Evolutionary conservation across 1,140 invertebrate genomes (phyloP).

Genomic region (fruit fly (Drosophila melanogaster)): DNA sequence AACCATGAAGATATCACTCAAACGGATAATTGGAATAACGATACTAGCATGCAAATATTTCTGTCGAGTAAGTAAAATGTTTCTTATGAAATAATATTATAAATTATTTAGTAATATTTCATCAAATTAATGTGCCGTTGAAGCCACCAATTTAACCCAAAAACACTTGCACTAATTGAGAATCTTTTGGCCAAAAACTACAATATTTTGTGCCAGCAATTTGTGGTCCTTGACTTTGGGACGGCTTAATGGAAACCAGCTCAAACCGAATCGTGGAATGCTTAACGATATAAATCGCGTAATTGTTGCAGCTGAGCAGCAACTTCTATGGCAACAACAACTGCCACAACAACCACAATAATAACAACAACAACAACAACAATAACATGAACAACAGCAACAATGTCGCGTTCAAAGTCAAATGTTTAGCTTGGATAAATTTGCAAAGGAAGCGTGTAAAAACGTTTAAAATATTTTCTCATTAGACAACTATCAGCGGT

Average conservation of each 20-base stretch:
- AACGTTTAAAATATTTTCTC: slow-evolving; percentile 82
- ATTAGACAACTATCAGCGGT: slow-evolving; percentile 72
- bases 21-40: background rate
- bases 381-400: slow-evolving; percentile 44
- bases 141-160: too few species aligned
- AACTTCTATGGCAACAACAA: slow-evolving; percentile 38
- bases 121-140: too few species aligned
- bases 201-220: slow-evolving; percentile 8
- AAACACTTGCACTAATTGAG: slow-evolving; percentile 1
- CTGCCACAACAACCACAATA: slow-evolving; percentile 16
- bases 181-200: slow-evolving; percentile 9
- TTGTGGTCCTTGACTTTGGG: slow-evolving; percentile 49
- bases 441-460: slow-evolving; percentile 82
- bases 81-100: background rate
- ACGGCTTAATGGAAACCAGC: slow-evolving; percentile 32
- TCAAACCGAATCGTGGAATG: slow-evolving; percentile 46
- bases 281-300: slow-evolving; percentile 68
- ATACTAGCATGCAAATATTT: background rate
- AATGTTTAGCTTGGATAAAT: slow-evolving; percentile 70
- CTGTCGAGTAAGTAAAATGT: background rate
- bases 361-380: slow-evolving; percentile 14
- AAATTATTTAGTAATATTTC: too few species aligned
- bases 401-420: slow-evolving; percentile 83
- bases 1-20: background rate
- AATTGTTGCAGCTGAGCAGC: slow-evolving; percentile 68